Conservation (phyloP, 2,888 invertebrate genomes). For the Cheilosia scutellata region DNA sequence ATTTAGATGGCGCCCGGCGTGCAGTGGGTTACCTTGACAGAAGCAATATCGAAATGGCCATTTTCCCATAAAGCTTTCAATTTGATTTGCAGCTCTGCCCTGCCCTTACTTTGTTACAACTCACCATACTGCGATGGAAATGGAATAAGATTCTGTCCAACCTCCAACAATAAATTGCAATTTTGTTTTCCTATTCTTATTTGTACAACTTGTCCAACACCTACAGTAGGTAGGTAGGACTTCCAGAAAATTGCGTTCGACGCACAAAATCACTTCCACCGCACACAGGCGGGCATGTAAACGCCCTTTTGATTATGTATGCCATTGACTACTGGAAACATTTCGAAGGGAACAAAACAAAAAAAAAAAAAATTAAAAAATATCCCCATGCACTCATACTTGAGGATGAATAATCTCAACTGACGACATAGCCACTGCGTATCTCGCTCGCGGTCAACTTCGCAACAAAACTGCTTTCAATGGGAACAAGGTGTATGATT, state of each 20-base stretch:
- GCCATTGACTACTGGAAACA: constrained; percentile 69
- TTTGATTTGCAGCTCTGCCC: constrained; percentile 59
- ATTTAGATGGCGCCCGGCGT: background rate
- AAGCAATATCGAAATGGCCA: constrained; percentile 1
- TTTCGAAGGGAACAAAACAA: background rate
- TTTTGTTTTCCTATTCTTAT: constrained; percentile 45
- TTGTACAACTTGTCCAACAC: constrained; percentile 72
- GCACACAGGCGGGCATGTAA: constrained; percentile 69
- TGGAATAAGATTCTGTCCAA: constrained; percentile 41
- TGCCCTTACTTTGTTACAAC: constrained; percentile 38
- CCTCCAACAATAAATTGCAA: constrained; percentile 63
- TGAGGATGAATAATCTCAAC: constrained; percentile 53
- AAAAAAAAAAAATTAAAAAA: background rate
- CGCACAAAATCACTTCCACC: constrained; percentile 63
- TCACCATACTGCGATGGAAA: constrained; percentile 1
- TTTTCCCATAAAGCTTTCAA: constrained; percentile 56
- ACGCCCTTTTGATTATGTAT: constrained; percentile 74
- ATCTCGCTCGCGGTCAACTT: constrained; percentile 29
- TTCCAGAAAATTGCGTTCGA: constrained; percentile 59
- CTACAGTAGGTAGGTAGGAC: constrained; percentile 56
- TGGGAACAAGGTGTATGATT: constrained; percentile 73
- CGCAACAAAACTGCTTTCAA: constrained; percentile 56
- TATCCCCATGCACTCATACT: constrained; percentile 6
- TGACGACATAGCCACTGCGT: constrained; percentile 40
- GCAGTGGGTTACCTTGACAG: background rate